Base-by-base conservation (phyloP, 2,888 invertebrate genomes). In the Latrodectus elegans region DNA sequence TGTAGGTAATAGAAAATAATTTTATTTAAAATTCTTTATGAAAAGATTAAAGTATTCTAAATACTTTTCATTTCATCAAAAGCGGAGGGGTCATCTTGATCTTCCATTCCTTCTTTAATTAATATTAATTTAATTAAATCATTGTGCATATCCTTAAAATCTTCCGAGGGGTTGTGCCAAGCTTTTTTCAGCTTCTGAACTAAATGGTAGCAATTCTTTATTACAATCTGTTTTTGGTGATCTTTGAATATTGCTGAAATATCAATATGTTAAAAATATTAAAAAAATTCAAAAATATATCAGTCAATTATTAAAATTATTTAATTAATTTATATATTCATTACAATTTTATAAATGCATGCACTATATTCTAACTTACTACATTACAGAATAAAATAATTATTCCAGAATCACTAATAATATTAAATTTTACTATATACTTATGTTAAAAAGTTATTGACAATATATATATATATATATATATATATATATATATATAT, bases 71-170 rank as follows among this genome's bases (percentile, higher is more conserved):
- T 86, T 60, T 86, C 86, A 72, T 81, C 76, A 67, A 86, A 86
- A 12, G 86, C 86, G 26, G 81, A 52, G n/a, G 4, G 65, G 17
- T 86, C 86, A 4, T 81, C 81, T 51, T 72, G 52, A 71, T 81
- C 76, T 64, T 81, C 77, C 86, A 86, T 81, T 65, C 86, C 86
- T 77, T 81, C 81, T 67, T 86, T 86, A 8, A 86, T 86, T n/a
- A 86, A 49, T 55, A 73, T 73, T 0, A 86, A 12, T 55, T 81
- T 81, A 14, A 86, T 26, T 22, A 86, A 77, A 38, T 86, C 86
- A 49, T 86, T 75, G 52, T 86, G 81, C 81, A 86, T 81, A 11
- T 86, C 86, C 26, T 72, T 71, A 4, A 86, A 68, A 53, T 86
- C 81, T 77, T 86, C 86, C 6, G 81, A 53, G 1, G 80, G 72